Conservation (phyloP, 2,797 vertebrate genomes). For the Cichlasoma orientale region DNA sequence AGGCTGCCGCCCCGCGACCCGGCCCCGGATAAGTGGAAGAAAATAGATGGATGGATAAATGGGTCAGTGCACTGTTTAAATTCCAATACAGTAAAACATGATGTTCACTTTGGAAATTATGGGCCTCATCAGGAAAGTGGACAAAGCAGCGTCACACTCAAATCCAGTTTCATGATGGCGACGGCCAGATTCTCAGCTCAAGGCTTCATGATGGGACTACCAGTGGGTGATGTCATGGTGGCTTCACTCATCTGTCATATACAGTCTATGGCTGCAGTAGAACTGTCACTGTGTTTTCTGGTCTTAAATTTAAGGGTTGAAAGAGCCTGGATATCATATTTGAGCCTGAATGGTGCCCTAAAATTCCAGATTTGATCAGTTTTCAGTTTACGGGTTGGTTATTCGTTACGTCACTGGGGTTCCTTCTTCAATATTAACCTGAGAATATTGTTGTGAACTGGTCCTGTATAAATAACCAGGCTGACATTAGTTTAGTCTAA, state of each 20-base stretch:
- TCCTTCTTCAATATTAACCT: background rate
- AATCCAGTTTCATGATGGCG: background rate
- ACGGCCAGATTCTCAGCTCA: background rate
- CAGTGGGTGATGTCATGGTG: background rate
- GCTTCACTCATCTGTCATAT: too few species aligned
- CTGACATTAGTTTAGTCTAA: background rate
- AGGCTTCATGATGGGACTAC: background rate
- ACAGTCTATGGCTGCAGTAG: background rate
- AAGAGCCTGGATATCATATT: background rate
- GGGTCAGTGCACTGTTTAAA: background rate
- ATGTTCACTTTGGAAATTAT: background rate
- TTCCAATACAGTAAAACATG: background rate
- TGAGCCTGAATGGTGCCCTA: too few species aligned
- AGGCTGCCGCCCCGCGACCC: too few species aligned
- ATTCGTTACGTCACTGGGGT: too few species aligned
- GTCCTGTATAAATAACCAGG: background rate
- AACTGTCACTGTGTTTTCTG: background rate
- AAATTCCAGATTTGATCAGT: background rate
- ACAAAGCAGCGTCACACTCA: background rate
- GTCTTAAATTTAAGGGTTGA: background rate
- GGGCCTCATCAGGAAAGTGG: background rate
- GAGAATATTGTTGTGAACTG: too few species aligned
- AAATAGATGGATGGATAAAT: too few species aligned
- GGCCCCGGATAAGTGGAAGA: too few species aligned
- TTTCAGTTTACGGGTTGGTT: background rate